These are phyloP conservation scores for Dendroctonus ponderosae DNA, from an alignment of 1,140 invertebrate genomes.

Conservation along the genomic window DNA sequence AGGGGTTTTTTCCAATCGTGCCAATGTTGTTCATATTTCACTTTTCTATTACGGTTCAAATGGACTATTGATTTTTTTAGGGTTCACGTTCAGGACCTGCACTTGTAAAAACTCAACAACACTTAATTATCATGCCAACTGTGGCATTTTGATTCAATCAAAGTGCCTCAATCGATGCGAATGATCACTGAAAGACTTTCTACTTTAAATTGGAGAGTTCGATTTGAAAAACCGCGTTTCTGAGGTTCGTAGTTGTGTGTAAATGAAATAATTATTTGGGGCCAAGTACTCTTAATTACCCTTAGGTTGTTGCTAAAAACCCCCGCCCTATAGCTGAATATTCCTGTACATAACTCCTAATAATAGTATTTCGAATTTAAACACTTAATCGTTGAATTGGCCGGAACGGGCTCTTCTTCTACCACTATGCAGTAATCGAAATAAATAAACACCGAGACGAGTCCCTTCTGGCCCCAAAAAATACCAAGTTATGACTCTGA, in stretches of 20 bases:
- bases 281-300: constrained; percentile 34
- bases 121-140: too few relatives aligned
- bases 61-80: too few relatives aligned
- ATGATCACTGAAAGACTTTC: too few relatives aligned
- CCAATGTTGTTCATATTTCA: constrained; percentile 23
- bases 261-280: constrained; percentile 35
- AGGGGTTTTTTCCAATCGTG: constrained; percentile 34
- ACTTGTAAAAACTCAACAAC: too few relatives aligned
- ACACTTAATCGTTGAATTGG: constrained; percentile 17
- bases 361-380: constrained; percentile 32
- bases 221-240: too few relatives aligned
- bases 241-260: background rate
- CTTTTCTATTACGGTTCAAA: background rate
- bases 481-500: constrained; percentile 38
- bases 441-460: too few relatives aligned
- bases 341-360: constrained; percentile 32
- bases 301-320: constrained; percentile 33
- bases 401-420: too few relatives aligned
- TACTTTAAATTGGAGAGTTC: too few relatives aligned
- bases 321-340: constrained; percentile 18
- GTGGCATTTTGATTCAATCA: too few relatives aligned
- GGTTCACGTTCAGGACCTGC: too few relatives aligned
- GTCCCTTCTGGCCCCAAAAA: constrained; percentile 4
- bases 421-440: too few relatives aligned
- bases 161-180: too few relatives aligned